phyloP scores from a whole-genome alignment of 2,797 vertebrate genomes.

The Molossus alvarezi region DNA sequence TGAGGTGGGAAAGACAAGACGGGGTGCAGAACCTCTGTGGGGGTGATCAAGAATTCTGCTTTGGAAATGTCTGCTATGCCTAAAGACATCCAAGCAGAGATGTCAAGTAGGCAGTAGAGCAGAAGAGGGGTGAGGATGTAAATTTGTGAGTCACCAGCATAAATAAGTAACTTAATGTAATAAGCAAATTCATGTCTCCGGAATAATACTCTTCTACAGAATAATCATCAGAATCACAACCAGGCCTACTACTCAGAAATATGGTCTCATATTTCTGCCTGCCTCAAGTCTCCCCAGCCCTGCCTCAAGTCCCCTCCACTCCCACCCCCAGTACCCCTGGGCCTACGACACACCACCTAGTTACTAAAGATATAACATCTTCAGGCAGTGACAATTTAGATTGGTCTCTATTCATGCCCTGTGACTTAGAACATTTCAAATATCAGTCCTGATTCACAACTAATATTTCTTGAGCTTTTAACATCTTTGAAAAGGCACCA shows the following conservation, averaged over 20 bases:
- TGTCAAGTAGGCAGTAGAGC: neutral
- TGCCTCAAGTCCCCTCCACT: neutral
- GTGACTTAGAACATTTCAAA: neutral
- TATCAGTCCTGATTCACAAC: neutral
- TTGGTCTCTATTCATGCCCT: neutral
- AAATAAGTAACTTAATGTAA: slow-evolving; percentile 61
- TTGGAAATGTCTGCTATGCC: neutral
- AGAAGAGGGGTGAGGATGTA: neutral
- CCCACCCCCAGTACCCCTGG: neutral
- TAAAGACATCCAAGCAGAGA: neutral
- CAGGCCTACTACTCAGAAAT: neutral
- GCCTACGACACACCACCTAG: neutral
- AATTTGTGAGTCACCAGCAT: slow-evolving; percentile 64
- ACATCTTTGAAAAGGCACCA: neutral
- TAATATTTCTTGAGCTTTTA: neutral
- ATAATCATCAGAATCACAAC: slow-evolving; percentile 58
- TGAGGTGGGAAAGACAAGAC: neutral
- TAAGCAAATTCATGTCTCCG: slow-evolving; percentile 73
- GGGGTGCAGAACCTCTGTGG: neutral
- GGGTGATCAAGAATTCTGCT: neutral
- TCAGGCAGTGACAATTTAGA: neutral
- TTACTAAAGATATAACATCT: neutral
- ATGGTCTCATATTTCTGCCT: neutral
- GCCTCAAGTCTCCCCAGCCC: neutral
- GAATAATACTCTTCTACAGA: slow-evolving; percentile 49